Percentiles rank a stretch among this genome's conserved stretches.
These are phyloP conservation scores for Takifugu rubripes DNA, from an alignment of 2,797 vertebrate genomes.

Conservation along the genomic window DNA sequence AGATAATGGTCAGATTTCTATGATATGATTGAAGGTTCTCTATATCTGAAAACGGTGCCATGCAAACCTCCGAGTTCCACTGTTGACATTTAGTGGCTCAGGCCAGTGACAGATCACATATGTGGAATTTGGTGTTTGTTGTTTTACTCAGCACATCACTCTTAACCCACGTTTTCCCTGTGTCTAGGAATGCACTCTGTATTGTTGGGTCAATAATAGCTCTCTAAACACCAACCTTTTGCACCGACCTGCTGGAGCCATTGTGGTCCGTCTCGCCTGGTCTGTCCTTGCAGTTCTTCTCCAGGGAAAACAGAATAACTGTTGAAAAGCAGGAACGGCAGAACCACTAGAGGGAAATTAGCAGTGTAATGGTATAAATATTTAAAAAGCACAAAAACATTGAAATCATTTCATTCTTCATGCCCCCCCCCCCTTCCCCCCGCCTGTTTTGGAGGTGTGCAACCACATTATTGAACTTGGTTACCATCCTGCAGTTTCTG, in stretches of 20 bases:
- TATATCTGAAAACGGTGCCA: too few relatives aligned
- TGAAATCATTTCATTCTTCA: too few relatives aligned
- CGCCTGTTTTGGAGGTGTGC: neutral
- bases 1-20: too few relatives aligned
- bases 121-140: constrained; percentile 28
- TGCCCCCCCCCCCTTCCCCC: too few relatives aligned
- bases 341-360: too few relatives aligned
- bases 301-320: neutral
- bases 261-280: too few relatives aligned
- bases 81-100: too few relatives aligned
- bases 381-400: constrained; percentile 5
- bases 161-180: constrained; percentile 11
- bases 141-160: constrained; percentile 20
- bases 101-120: neutral
- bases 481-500: constrained; percentile 18
- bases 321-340: too few relatives aligned
- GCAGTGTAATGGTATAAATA: neutral
- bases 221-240: constrained; percentile 12
- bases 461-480: constrained; percentile 8
- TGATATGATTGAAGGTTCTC: too few relatives aligned
- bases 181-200: constrained; percentile 46
- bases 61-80: too few relatives aligned
- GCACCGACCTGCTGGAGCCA: neutral
- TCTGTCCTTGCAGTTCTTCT: constrained; percentile 3
- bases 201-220: constrained; percentile 34